These are phyloP conservation scores for Peucedramus taeniatus DNA, from an alignment of 2,113 vertebrate genomes.

Conservation along the genomic window DNA sequence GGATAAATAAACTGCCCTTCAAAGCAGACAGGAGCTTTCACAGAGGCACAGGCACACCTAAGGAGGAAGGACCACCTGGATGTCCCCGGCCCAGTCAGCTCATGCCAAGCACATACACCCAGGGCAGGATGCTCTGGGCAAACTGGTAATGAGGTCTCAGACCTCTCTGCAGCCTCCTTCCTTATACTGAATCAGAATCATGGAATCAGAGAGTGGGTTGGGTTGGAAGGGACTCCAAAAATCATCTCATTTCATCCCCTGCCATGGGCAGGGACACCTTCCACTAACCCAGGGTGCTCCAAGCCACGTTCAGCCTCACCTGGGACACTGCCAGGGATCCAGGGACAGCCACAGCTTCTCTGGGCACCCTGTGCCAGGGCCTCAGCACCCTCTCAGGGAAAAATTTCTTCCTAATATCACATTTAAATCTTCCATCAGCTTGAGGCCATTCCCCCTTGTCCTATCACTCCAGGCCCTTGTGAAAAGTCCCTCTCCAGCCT, in stretches of 20 bases:
- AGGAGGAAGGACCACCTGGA: background rate
- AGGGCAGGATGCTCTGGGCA: background rate
- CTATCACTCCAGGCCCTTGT: background rate
- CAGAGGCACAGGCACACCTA: background rate
- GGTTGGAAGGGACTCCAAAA: background rate
- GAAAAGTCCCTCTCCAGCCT: background rate
- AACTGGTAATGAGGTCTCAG: background rate
- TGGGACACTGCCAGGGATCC: background rate
- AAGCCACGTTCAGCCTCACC: fast-evolving
- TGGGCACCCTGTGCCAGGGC: background rate
- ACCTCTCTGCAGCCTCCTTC: background rate
- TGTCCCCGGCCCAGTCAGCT: background rate
- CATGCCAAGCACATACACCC: background rate
- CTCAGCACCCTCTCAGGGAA: background rate
- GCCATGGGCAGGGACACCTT: background rate
- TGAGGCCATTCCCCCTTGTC: background rate
- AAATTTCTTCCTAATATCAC: background rate
- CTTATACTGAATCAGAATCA: background rate
- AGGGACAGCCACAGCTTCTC: background rate
- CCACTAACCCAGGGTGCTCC: fast-evolving
- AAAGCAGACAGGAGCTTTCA: background rate
- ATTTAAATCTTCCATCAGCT: background rate
- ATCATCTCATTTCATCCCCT: background rate
- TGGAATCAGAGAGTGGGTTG: background rate
- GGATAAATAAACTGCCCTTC: background rate